A percentile compares a stretch with the other conserved stretches of the same genome.
Conservation (phyloP, 2,113 vertebrate genomes). For the Galeopterus variegatus region DNA sequence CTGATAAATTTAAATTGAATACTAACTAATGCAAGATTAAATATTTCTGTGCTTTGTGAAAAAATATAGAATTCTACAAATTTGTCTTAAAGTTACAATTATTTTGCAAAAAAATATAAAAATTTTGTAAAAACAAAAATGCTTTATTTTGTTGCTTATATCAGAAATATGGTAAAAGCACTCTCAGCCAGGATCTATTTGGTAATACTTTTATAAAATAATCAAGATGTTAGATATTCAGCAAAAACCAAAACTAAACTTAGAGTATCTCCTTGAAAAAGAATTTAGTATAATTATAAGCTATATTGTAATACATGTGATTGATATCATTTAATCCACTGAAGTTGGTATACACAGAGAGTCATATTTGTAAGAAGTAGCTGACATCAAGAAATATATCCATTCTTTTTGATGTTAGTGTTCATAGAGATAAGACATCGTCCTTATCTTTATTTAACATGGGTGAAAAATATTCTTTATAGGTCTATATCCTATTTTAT, state of each 20-base stretch:
- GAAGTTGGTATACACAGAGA: background rate
- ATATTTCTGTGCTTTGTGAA: background rate
- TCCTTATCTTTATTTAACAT: background rate
- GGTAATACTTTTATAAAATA: background rate
- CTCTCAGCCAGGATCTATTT: background rate
- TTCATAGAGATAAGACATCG: background rate
- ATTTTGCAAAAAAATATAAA: background rate
- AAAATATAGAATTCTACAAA: background rate
- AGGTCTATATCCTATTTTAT: background rate
- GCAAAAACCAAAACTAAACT: background rate
- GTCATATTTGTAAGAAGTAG: background rate
- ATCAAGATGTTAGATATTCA: background rate
- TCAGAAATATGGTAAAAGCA: background rate
- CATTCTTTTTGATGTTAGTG: background rate
- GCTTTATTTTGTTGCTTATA: background rate
- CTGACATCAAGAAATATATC: background rate
- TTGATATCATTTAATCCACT: background rate
- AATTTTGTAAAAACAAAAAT: background rate
- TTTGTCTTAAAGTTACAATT: background rate
- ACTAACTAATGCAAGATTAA: background rate
- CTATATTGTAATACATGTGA: no score
- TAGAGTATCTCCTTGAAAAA: background rate
- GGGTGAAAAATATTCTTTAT: background rate
- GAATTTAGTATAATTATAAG: background rate
- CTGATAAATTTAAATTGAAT: background rate